Percentiles rank a stretch among this genome's conserved stretches.
Evolutionary conservation across 1,140 invertebrate genomes (phyloP).

Genomic region (Agrilus planipennis): DNA sequence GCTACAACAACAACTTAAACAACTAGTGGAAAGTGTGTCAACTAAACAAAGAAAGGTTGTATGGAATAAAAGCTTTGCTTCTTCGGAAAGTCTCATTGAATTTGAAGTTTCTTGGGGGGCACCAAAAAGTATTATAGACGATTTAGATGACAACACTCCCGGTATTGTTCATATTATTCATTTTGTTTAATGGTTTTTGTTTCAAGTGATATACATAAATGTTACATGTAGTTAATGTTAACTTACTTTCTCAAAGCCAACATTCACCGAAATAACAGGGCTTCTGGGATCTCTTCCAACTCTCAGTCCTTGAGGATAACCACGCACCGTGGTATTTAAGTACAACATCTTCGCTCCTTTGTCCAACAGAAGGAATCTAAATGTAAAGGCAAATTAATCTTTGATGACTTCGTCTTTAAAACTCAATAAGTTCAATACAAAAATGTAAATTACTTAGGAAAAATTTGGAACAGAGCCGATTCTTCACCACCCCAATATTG

Average conservation of each 20-base stretch:
- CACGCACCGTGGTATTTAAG: conserved; percentile 70
- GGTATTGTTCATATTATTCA: too few relatives aligned
- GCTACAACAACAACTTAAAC: too few relatives aligned
- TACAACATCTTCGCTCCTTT: conserved; percentile 66
- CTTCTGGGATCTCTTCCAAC: conserved; percentile 67
- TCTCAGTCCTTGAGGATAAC: conserved; percentile 72
- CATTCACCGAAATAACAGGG: conserved; percentile 59
- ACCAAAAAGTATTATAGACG: too few relatives aligned
- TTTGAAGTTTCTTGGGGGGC: too few relatives aligned
- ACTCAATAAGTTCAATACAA: not conserved
- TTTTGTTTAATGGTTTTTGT: too few relatives aligned
- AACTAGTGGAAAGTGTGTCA: too few relatives aligned
- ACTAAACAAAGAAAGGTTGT: too few relatives aligned
- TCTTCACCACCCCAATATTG: conserved; percentile 72
- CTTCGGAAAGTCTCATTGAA: too few relatives aligned
- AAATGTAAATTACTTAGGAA: conserved; percentile 50
- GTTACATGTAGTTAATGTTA: too few relatives aligned
- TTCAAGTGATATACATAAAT: too few relatives aligned
- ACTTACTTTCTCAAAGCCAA: conserved; percentile 51
- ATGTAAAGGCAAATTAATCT: conserved; percentile 10
- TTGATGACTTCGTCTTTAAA: not conserved
- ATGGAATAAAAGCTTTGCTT: too few relatives aligned
- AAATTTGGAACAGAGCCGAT: conserved; percentile 62
- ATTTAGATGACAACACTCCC: too few relatives aligned
- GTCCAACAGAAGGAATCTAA: conserved; percentile 54